Conservation (phyloP, 92 coral and sea anemone genomes). For the Bergia sp. region DNA sequence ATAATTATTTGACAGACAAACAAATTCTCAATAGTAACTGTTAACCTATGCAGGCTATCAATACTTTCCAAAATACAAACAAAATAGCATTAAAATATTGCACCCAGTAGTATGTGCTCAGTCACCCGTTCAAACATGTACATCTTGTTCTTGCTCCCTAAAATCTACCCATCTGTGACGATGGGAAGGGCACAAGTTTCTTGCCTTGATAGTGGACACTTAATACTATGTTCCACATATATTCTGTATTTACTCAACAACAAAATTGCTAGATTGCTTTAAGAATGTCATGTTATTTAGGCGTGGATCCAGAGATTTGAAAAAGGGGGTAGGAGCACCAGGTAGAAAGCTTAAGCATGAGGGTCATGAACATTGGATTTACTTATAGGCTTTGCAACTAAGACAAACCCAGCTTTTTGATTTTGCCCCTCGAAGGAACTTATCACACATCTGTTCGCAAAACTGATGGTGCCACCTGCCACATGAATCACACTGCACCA, state of each 20-base stretch:
- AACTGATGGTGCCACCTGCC: slow-evolving; percentile 28
- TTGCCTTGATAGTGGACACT: slow-evolving; percentile 8
- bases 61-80: slow-evolving; percentile 17
- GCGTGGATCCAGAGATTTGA: neutral
- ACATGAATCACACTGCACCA: slow-evolving; percentile 29
- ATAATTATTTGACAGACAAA: neutral
- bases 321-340: slow-evolving; percentile 14
- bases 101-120: slow-evolving; percentile 17
- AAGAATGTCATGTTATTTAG: slow-evolving; percentile 15
- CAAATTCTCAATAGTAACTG: too few relatives aligned
- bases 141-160: slow-evolving; percentile 18
- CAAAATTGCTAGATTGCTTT: slow-evolving; percentile 15
- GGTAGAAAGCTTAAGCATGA: slow-evolving; percentile 2
- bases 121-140: slow-evolving; percentile 14
- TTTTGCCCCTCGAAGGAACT: slow-evolving; percentile 27
- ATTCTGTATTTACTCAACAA: slow-evolving; percentile 17
- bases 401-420: slow-evolving; percentile 33
- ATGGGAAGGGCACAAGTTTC: slow-evolving; percentile 22
- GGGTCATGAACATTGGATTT: neutral
- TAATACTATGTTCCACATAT: slow-evolving; percentile 14
- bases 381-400: slow-evolving; percentile 9
- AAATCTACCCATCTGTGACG: slow-evolving; percentile 11
- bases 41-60: too few relatives aligned
- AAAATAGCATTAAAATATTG: neutral
- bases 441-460: slow-evolving; percentile 25